A percentile compares a stretch with the other conserved stretches of the same genome.
phyloP scores from a whole-genome alignment of 2,797 vertebrate genomes.

The Sebastes taczanowskii region DNA sequence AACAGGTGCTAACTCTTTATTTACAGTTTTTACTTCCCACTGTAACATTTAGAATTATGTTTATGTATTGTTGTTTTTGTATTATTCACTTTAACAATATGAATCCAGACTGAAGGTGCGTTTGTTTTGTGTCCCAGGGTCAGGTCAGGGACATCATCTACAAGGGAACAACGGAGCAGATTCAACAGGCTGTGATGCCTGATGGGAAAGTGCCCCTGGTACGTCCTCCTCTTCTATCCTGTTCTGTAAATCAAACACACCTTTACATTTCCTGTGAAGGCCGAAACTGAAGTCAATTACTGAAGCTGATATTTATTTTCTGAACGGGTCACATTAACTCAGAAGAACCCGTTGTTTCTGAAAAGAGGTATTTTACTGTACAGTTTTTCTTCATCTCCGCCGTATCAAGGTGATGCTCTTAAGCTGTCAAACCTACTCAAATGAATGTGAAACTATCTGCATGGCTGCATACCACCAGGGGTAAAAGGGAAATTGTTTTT shows the following conservation, averaged over 20 bases:
- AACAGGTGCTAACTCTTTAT: slow-evolving; percentile 77
- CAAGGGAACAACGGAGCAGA: slow-evolving; percentile 82
- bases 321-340: background rate
- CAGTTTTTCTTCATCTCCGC: background rate
- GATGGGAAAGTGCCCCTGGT: slow-evolving; percentile 92
- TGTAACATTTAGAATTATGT: too few relatives aligned
- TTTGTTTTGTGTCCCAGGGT: slow-evolving; percentile 76
- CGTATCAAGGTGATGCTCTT: background rate
- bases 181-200: slow-evolving; percentile 78
- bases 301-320: background rate
- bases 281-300: background rate
- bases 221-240: background rate
- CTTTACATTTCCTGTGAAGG: background rate
- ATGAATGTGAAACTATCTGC: background rate
- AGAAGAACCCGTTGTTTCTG: background rate
- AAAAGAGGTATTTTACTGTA: background rate
- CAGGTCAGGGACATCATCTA: slow-evolving; percentile 89
- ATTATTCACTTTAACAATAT: background rate
- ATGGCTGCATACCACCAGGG: background rate
- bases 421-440: background rate
- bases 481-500: background rate
- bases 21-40: background rate
- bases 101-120: background rate
- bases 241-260: background rate
- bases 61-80: background rate